Evolutionary conservation across 35 echinoderm and acorn worm genomes (phyloP), one percentile per base, ranked within the genome.

Genomic region (Lytechinus variegatus): DNA sequence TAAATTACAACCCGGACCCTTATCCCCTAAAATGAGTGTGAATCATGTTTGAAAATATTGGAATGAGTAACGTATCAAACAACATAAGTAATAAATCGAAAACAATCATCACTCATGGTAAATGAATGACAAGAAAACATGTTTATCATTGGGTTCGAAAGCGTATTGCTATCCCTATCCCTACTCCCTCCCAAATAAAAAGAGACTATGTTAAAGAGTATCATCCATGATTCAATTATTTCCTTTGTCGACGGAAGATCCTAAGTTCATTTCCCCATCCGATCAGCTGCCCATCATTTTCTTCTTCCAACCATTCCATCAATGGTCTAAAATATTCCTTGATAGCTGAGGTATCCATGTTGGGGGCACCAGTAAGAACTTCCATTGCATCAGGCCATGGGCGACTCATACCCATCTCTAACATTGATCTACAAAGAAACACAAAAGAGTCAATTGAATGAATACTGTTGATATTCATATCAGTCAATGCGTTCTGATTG

Each of bases 351-450:
- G 97, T 87, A 79, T 99, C 95, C 44, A 99, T 99, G 9, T 54
- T 52, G 10, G 94, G n/a, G 55, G 95, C 86, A 54, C 97, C 98
- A n/a, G 98, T 99, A 5, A 99, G 58, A 4, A 89, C 95, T 87
- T 97, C 87, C 91, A 99, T 94, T 13, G 97, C 95, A 16, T 99
- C 98, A 14, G 94, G 95, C 98, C 98, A 99, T 24, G 98, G 98
- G 52, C 89, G 71, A 87, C 97, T 98, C 29, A 96, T 95, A 16
- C 98, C 98, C 52, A 98, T 56, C 12, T 90, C 87, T 24, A 99
- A 86, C 98, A 99, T 99, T 10, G 96, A 95, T 88, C 98, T 99
- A 54, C 66, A 79, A 79, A 16, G 19, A n/a, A n/a, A 79, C 8
- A 79, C 19, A 79, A 9, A 79, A 1, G 19, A 79, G n/a, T 16